Evolutionary conservation across 2,888 invertebrate species (phyloP).

Genomic region (Neria commutata): DNA sequence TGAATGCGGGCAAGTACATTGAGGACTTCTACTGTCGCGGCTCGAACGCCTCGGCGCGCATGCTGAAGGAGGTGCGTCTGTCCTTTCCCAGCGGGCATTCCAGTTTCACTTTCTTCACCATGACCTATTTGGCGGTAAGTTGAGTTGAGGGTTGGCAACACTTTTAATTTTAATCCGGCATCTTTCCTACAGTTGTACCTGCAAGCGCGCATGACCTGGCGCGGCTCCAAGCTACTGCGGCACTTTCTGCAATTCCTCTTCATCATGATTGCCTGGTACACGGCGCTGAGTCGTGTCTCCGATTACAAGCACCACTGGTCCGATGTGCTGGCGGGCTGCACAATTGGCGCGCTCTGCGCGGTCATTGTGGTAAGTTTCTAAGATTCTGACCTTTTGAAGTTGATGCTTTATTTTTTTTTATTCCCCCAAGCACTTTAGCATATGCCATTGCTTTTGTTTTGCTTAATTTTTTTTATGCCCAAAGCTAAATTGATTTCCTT

Average conservation of each 20-base stretch:
- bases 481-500: not conserved
- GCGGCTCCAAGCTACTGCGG: constrained; percentile 78
- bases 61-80: constrained; percentile 78
- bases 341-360: constrained; percentile 73
- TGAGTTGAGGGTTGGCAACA: not conserved
- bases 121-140: constrained; percentile 86
- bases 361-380: constrained; percentile 75
- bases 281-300: constrained; percentile 87
- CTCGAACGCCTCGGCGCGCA: constrained; percentile 62
- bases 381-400: not conserved
- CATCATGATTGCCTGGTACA: constrained; percentile 81
- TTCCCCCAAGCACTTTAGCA: not conserved
- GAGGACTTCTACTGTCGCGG: constrained; percentile 73
- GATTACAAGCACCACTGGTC: constrained; percentile 99
- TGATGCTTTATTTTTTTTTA: not conserved
- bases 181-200: constrained; percentile 78
- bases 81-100: constrained; percentile 94
- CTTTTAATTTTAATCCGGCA: constrained; percentile 14
- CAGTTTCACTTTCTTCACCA: constrained; percentile 85
- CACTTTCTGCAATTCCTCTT: constrained; percentile 85
- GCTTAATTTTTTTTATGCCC: not conserved
- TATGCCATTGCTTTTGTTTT: not conserved
- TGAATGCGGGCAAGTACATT: constrained; percentile 71
- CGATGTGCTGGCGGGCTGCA: constrained; percentile 86
- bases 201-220: constrained; percentile 83